Evolutionary conservation across 2,113 vertebrate species (phyloP).

Genomic region (Cyphomyrus discorhynchus): DNA sequence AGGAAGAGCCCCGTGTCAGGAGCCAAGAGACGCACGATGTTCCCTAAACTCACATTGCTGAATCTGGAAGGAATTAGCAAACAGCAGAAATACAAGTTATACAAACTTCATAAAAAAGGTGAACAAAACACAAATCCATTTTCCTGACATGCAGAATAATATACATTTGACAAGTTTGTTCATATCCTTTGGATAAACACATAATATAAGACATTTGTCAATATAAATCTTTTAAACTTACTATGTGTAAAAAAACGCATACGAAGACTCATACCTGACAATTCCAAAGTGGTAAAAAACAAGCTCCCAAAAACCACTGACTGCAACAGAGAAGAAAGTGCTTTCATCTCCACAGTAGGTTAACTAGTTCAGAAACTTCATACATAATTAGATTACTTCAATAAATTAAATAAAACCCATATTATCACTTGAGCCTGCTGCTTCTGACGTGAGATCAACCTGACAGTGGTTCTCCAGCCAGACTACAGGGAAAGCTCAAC

Average conservation of each 20-base stretch:
- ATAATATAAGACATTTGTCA: neutral
- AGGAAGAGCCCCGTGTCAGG: conserved; percentile 57
- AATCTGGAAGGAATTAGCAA: conserved; percentile 50
- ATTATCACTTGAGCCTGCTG: neutral
- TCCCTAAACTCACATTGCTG: conserved; percentile 50
- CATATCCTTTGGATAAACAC: neutral
- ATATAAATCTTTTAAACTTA: neutral
- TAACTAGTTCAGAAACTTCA: neutral
- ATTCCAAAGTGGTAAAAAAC: conserved; percentile 63
- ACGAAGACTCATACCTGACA: conserved; percentile 49
- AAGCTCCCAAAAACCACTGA: conserved; percentile 53
- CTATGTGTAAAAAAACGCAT: neutral
- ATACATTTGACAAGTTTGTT: neutral
- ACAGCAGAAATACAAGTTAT: neutral
- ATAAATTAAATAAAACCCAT: neutral
- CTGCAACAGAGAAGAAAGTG: conserved; percentile 36
- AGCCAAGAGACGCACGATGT: conserved; percentile 52
- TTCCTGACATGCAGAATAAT: neutral
- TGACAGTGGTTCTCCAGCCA: neutral
- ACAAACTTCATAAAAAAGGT: neutral
- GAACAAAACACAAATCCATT: neutral
- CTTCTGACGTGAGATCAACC: neutral
- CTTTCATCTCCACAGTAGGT: neutral
- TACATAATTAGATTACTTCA: neutral
- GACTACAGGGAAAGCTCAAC: too few species aligned